Percentiles rank a stretch among this genome's conserved stretches.
phyloP scores from a whole-genome alignment of 2,113 vertebrate genomes.

The Tapirus terrestris region DNA sequence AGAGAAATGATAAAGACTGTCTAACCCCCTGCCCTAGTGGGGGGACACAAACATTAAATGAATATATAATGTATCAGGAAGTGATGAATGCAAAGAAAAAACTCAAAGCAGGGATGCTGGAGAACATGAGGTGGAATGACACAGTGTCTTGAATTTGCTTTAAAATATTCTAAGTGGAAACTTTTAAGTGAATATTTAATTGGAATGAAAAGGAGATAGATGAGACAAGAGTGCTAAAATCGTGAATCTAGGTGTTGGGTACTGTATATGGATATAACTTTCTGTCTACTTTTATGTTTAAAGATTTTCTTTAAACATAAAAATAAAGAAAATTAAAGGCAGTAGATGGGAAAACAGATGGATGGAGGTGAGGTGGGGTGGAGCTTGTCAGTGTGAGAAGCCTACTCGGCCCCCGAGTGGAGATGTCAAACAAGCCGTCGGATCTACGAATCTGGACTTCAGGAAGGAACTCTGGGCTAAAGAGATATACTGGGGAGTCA shows the following conservation, averaged over 20 bases:
- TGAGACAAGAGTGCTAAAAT: background rate
- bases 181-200: background rate
- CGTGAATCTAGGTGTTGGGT: background rate
- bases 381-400: background rate
- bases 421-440: rapidly evolving
- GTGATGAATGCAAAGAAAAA: background rate
- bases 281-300: background rate
- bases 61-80: background rate
- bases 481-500: background rate
- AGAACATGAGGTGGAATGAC: background rate
- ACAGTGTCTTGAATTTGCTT: background rate
- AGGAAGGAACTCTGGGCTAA: background rate
- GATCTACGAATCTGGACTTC: background rate
- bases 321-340: background rate
- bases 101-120: background rate
- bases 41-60: background rate
- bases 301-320: background rate
- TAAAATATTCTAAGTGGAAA: background rate
- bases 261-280: background rate
- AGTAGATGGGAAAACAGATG: background rate
- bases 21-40: background rate
- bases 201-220: background rate
- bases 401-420: no score
- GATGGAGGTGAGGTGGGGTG: background rate
- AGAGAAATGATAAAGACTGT: background rate